phyloP scores from a whole-genome alignment of 2,113 vertebrate species.

The Peromyscus californicus region DNA sequence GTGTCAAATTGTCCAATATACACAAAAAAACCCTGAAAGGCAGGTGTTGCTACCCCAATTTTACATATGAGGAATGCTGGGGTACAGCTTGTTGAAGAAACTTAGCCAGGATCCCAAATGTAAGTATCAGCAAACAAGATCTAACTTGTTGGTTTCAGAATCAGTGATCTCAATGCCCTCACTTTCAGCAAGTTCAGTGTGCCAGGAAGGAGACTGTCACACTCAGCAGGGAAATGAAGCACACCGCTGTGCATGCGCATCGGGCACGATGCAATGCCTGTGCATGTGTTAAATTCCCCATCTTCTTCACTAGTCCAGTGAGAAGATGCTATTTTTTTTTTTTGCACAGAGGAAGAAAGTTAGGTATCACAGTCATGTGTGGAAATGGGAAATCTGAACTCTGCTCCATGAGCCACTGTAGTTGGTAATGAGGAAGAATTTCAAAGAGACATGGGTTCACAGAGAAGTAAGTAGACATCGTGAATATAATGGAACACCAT shows the following conservation, averaged over 20 bases:
- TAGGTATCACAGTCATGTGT: not conserved
- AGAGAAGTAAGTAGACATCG: not conserved
- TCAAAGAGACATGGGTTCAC: not conserved
- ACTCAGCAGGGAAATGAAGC: not conserved
- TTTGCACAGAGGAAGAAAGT: not conserved
- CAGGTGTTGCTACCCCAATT: not conserved
- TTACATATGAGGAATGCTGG: not conserved
- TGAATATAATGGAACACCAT: not conserved
- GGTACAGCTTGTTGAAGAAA: not conserved
- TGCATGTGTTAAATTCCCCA: not conserved
- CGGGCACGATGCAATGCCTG: not conserved
- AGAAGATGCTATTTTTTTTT: not conserved
- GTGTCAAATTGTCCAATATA: not conserved
- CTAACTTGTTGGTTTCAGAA: not conserved
- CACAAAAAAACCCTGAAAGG: not conserved
- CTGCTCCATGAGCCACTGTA: too few species aligned
- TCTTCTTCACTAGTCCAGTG: not conserved
- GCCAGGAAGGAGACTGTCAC: not conserved
- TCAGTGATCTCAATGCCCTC: not conserved
- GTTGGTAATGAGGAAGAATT: not conserved
- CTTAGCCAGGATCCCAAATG: not conserved
- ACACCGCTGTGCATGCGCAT: not conserved
- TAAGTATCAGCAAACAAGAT: not conserved
- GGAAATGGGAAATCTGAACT: not conserved
- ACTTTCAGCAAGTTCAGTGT: not conserved